Conservation (phyloP, 2,888 invertebrate genomes). For the Actias luna region DNA sequence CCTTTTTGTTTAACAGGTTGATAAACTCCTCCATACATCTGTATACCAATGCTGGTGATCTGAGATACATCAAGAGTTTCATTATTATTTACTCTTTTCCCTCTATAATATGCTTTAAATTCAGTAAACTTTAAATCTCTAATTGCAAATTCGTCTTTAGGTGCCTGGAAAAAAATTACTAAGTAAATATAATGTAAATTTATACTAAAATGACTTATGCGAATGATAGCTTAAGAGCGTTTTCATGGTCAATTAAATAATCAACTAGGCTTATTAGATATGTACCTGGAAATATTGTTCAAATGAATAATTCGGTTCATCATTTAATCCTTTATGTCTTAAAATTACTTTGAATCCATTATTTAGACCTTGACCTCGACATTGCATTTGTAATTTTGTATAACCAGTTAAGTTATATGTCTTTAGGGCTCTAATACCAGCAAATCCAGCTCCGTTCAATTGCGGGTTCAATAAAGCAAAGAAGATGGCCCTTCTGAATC, state of each 20-base stretch:
- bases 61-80: slow-evolving; percentile 80
- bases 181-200: too few species aligned
- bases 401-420: slow-evolving; percentile 74
- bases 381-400: slow-evolving; percentile 74
- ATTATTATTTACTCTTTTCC: slow-evolving; percentile 77
- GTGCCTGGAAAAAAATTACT: slow-evolving; percentile 62
- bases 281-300: slow-evolving; percentile 81
- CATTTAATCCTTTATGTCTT: slow-evolving; percentile 79
- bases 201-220: neutral
- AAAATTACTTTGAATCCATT: slow-evolving; percentile 83
- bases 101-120: slow-evolving; percentile 84
- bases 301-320: slow-evolving; percentile 82
- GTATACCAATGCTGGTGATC: slow-evolving; percentile 83
- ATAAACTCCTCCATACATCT: slow-evolving; percentile 86
- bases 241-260: neutral
- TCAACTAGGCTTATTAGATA: neutral
- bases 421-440: slow-evolving; percentile 79
- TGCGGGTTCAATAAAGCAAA: slow-evolving; percentile 85
- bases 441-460: slow-evolving; percentile 85
- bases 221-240: too few species aligned
- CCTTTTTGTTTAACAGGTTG: slow-evolving; percentile 83
- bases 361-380: slow-evolving; percentile 82
- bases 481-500: slow-evolving; percentile 83
- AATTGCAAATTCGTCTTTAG: slow-evolving; percentile 77
- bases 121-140: slow-evolving; percentile 77